These are phyloP conservation scores for Lepilemur septentrionalis DNA, from an alignment of 2,797 vertebrate species.

Conservation along the genomic window DNA sequence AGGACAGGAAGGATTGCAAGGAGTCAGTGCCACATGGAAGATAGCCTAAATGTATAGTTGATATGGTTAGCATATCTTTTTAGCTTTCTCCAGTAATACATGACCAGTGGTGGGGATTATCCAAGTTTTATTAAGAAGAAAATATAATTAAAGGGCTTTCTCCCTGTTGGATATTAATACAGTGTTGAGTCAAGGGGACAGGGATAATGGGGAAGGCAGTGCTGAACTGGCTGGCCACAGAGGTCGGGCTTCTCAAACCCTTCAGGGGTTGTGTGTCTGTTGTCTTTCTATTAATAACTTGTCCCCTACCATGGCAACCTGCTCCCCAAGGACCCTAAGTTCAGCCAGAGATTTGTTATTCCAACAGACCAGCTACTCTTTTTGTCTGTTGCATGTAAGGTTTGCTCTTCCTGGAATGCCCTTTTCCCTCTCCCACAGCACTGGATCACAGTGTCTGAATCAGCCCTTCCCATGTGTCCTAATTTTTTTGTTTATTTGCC, in stretches of 20 bases:
- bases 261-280: not conserved
- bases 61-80: not conserved
- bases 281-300: not conserved
- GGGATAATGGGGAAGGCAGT: not conserved
- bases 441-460: not conserved
- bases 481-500: not conserved
- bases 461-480: not conserved
- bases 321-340: not conserved
- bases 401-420: not conserved
- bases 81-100: not conserved
- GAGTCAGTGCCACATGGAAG: not conserved
- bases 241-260: not conserved
- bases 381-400: not conserved
- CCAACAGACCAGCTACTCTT: not conserved
- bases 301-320: not conserved
- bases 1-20: not conserved
- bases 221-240: rapidly evolving
- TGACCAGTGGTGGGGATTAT: not conserved
- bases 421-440: not conserved
- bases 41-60: not conserved
- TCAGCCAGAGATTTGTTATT: not conserved
- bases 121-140: not conserved
- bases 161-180: not conserved
- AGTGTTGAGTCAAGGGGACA: not conserved
- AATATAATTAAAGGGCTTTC: not conserved